Percentiles rank a stretch among this genome's conserved stretches.
Conservation (phyloP, 2,888 invertebrate species). For the Eupelmus urozonus region DNA sequence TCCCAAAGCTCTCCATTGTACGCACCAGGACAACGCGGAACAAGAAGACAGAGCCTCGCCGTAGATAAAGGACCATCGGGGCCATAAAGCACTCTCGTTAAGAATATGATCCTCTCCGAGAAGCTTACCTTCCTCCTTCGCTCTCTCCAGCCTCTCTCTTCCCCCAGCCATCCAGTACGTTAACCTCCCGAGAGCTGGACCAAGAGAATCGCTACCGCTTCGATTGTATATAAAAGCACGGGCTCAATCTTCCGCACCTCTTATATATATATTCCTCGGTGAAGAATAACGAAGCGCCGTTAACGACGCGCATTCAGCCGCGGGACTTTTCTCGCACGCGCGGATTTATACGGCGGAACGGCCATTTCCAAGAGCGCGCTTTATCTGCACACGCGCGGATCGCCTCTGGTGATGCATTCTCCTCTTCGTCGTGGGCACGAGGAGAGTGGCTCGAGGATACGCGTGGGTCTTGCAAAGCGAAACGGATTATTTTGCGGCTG, state of each 20-base stretch:
- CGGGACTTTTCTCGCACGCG: not conserved
- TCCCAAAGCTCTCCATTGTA: constrained; percentile 5
- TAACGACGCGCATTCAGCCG: constrained; percentile 49
- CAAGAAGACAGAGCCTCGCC: constrained; percentile 60
- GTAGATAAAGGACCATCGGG: constrained; percentile 74
- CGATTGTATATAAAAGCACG: constrained; percentile 33
- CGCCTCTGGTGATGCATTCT: constrained; percentile 37
- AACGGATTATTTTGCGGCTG: constrained; percentile 22
- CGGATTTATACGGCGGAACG: constrained; percentile 25
- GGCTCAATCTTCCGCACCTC: not conserved
- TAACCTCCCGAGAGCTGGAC: constrained; percentile 31
- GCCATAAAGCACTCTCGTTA: constrained; percentile 76
- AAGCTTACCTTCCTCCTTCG: constrained; percentile 35
- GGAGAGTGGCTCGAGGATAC: not conserved
- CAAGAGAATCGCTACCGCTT: constrained; percentile 37
- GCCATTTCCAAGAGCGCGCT: not conserved
- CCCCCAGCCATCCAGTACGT: constrained; percentile 40
- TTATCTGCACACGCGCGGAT: constrained; percentile 27
- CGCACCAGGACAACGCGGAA: constrained; percentile 12
- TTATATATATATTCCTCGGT: not conserved
- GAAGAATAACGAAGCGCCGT: constrained; percentile 54
- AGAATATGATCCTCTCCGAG: constrained; percentile 76
- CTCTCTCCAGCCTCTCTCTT: constrained; percentile 1
- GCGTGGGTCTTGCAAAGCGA: constrained; percentile 36
- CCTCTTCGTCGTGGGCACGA: not conserved